Conservation (phyloP, 2,113 vertebrate genomes). For the Chauna torquata region DNA sequence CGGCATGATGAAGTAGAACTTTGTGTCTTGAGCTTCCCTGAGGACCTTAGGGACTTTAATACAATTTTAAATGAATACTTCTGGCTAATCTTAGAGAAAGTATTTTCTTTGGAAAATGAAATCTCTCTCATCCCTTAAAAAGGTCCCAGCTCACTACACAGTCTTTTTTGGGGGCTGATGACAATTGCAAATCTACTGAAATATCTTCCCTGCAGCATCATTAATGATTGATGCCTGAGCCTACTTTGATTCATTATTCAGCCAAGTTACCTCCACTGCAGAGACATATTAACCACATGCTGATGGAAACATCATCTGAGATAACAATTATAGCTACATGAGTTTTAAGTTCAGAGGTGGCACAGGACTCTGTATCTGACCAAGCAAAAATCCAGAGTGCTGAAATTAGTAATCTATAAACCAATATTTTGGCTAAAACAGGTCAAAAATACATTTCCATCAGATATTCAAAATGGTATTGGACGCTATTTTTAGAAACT, state of each 20-base stretch:
- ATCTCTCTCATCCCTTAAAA: background rate
- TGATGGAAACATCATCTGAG: background rate
- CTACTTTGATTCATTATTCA: background rate
- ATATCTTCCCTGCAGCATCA: background rate
- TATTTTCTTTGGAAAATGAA: conserved; percentile 8
- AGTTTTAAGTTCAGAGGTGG: background rate
- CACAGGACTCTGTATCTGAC: background rate
- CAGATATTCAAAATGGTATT: background rate
- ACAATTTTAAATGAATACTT: background rate
- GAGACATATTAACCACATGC: background rate
- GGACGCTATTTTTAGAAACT: background rate
- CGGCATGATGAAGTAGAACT: background rate
- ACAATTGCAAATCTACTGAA: background rate
- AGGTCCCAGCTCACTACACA: background rate
- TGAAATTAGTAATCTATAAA: background rate
- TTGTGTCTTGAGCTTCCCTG: background rate
- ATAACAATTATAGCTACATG: background rate
- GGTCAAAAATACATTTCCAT: background rate
- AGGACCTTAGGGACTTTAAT: background rate
- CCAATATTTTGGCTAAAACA: background rate
- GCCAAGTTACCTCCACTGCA: background rate
- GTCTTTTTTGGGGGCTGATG: background rate
- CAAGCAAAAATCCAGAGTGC: background rate
- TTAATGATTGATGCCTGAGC: background rate
- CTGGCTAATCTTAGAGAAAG: background rate